Base-by-base conservation (phyloP, 2,113 vertebrate genomes). In the Lates calcarifer region DNA sequence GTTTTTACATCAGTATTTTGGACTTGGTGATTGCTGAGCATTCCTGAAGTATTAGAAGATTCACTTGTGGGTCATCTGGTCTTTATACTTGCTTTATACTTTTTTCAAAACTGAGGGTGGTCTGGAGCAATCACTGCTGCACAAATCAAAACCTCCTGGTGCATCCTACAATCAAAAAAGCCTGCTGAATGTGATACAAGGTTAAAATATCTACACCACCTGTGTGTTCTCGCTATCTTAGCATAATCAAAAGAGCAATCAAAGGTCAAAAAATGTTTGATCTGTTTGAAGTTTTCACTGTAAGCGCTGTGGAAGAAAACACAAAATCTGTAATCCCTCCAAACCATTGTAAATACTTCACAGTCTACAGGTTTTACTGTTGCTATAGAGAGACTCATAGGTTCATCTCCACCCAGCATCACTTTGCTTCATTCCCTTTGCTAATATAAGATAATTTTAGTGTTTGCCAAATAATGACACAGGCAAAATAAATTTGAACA, bases 21-120 rank as follows among this genome's bases (percentile, higher is more conserved):
- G 85, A 84, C 55, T 89, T 83, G 64, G 45, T 88, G 84, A 90
- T 84, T 90, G 87, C 71, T 70, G 63, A 84, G 89, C 86, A 94
- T 95, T 94, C 90, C 89, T 92, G 33, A 85, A 75, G 84, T 88
- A 90, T 95, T 93, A 93, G 85, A 88, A 85, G 86, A 94, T 92
- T 88, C 83, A 89, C 85, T 87, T 75, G 57, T 63, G 72, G 90
- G 81, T 94, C 93, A 92, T 93, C 89, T 91, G 91, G 92, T 86
- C 77, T 84, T 81, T 90, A 70, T 81, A 79, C 73, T 76, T 84
- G 35, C 69, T 78, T 86, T 49, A 29, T 83, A 58, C 76, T 87
- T 76, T 51, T 43, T 85, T 63, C 68, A 79, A 49, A 78, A 84
- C 18, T 73, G 63, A 83, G 81, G 91, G 89, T 93, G 91, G 88